Conservation (phyloP, 1,140 invertebrate species). For the Zaprionus capensis region DNA sequence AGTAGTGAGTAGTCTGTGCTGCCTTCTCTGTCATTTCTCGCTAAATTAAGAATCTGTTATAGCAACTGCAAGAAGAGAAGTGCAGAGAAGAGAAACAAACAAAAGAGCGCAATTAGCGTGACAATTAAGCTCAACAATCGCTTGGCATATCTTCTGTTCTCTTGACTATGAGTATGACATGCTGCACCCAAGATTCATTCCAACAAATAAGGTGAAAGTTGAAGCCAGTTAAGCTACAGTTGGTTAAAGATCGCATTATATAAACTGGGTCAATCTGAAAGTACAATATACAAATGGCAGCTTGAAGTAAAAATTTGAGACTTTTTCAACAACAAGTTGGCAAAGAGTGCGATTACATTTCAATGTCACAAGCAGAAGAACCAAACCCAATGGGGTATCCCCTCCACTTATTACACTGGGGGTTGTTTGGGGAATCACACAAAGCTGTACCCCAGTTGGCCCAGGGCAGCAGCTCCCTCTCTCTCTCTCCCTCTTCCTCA, state of each 20-base stretch:
- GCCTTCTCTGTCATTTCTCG: neutral
- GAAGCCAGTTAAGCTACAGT: no score
- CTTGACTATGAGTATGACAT: neutral
- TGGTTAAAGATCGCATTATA: no score
- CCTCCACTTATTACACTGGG: neutral
- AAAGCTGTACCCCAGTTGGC: neutral
- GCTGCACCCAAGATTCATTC: no score
- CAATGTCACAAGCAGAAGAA: conserved; percentile 24
- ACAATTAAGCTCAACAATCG: neutral
- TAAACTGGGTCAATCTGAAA: no score
- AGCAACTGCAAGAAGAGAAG: neutral
- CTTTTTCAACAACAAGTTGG: no score
- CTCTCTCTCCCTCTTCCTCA: neutral
- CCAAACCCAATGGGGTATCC: neutral
- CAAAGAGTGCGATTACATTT: conserved; percentile 18
- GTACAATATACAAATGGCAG: no score
- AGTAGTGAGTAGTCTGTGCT: neutral
- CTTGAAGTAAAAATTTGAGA: no score
- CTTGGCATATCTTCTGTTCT: neutral
- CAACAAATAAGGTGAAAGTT: no score
- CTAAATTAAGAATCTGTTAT: conserved; percentile 18
- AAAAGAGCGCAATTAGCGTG: neutral
- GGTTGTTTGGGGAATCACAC: conserved; percentile 2
- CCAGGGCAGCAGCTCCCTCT: no score
- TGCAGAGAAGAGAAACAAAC: neutral